phyloP scores from a whole-genome alignment of 1,140 invertebrate species.

The Philopotamus ludificatus region DNA sequence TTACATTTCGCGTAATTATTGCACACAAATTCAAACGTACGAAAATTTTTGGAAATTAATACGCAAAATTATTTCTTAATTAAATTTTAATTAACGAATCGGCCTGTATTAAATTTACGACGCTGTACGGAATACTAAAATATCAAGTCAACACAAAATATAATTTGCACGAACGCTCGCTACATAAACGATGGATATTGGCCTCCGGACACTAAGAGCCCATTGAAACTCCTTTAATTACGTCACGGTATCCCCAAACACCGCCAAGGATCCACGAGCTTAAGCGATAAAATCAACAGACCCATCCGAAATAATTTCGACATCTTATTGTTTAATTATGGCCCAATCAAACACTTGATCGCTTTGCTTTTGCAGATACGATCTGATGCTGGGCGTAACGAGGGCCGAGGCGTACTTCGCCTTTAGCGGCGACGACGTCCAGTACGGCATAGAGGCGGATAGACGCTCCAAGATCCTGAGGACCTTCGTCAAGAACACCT shows the following conservation, averaged over 20 bases:
- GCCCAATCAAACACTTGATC: not conserved
- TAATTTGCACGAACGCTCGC: too few species aligned
- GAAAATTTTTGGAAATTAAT: too few species aligned
- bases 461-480: slow-evolving; percentile 85
- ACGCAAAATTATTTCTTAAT: too few species aligned
- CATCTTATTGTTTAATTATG: not conserved
- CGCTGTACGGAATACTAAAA: too few species aligned
- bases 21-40: too few species aligned
- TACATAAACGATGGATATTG: slow-evolving; percentile 7
- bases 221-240: slow-evolving; percentile 1
- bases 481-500: slow-evolving; percentile 91
- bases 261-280: not conserved
- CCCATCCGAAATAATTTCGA: not conserved
- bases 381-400: slow-evolving; percentile 91
- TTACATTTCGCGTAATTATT: too few species aligned
- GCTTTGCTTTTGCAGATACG: slow-evolving; percentile 62
- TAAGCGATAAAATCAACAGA: not conserved
- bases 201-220: slow-evolving; percentile 13
- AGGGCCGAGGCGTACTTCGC: slow-evolving; percentile 84
- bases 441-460: slow-evolving; percentile 88
- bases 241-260: not conserved
- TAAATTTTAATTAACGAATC: too few species aligned
- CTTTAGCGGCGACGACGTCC: slow-evolving; percentile 86
- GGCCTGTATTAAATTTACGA: too few species aligned
- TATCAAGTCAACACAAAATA: too few species aligned